Evolutionary conservation across 2,113 vertebrate genomes (phyloP).

Genomic region (Sinocyclocheilus anshuiensis): DNA sequence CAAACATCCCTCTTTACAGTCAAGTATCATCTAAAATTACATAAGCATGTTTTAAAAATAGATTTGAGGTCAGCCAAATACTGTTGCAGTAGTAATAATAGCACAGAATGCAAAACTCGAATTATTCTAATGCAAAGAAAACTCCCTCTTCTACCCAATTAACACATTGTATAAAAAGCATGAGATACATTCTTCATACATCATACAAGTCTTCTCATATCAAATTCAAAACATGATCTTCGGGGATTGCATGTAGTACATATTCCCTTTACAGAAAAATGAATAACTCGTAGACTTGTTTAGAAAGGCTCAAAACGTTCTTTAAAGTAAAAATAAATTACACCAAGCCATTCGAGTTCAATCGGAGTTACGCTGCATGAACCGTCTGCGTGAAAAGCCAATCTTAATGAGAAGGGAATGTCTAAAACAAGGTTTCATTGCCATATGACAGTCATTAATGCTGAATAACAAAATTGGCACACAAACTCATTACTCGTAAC

Average conservation of each 20-base stretch:
- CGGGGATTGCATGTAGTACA: conserved; percentile 19
- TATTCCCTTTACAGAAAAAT: conserved; percentile 5
- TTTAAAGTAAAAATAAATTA: background rate
- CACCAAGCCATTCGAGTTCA: background rate
- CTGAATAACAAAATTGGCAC: conserved; percentile 17
- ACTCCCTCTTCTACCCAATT: conserved; percentile 22
- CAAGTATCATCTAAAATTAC: conserved; percentile 24
- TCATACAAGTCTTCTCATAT: conserved; percentile 6
- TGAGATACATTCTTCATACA: conserved; percentile 41
- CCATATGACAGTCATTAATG: background rate
- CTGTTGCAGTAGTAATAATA: conserved; percentile 33
- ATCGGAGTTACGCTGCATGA: background rate
- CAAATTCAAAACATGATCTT: conserved; percentile 6
- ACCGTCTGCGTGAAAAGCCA: background rate
- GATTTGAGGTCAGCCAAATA: conserved; percentile 25
- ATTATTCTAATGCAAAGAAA: conserved; percentile 16
- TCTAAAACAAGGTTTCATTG: background rate
- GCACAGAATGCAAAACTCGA: conserved; percentile 24
- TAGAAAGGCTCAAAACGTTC: background rate
- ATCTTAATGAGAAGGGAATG: background rate
- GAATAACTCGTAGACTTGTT: background rate
- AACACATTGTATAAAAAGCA: conserved; percentile 34
- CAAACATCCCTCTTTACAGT: background rate
- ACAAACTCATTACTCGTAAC: background rate
- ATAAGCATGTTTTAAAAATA: background rate